phyloP scores from a whole-genome alignment of 2,888 invertebrate species.

The Gordius sp. region DNA sequence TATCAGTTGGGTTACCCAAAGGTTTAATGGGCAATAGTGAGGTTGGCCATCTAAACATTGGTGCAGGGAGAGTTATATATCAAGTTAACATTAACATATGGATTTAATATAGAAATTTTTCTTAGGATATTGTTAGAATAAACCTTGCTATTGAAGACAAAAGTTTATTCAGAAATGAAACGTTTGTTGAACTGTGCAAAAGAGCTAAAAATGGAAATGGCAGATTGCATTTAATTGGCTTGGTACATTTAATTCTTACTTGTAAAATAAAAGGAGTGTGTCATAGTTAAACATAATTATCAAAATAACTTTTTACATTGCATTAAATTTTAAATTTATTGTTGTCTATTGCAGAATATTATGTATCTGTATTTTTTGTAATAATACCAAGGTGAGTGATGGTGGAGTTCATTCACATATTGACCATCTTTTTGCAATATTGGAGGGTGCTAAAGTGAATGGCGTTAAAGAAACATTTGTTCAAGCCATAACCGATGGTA shows the following conservation, averaged over 20 bases:
- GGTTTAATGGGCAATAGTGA: conserved; percentile 32
- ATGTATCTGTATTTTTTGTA: background rate
- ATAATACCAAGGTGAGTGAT: conserved; percentile 23
- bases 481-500: conserved; percentile 30
- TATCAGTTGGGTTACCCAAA: conserved; percentile 29
- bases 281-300: too few relatives aligned
- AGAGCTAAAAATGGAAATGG: conserved; percentile 28
- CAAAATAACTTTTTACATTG: too few relatives aligned
- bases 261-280: too few relatives aligned
- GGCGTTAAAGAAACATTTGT: conserved; percentile 28
- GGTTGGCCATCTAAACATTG: conserved; percentile 32
- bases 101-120: background rate
- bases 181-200: conserved; percentile 26
- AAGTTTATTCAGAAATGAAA: conserved; percentile 26
- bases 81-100: conserved; percentile 24
- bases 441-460: conserved; percentile 28
- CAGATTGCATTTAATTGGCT: conserved; percentile 29
- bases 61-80: conserved; percentile 30
- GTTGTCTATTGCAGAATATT: background rate
- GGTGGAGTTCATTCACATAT: conserved; percentile 32
- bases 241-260: too few relatives aligned
- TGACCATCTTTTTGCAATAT: conserved; percentile 28
- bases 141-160: conserved; percentile 26
- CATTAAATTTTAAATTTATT: too few relatives aligned
- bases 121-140: conserved; percentile 30